Conservation (phyloP, 2,888 invertebrate species). For the Troides helena region DNA sequence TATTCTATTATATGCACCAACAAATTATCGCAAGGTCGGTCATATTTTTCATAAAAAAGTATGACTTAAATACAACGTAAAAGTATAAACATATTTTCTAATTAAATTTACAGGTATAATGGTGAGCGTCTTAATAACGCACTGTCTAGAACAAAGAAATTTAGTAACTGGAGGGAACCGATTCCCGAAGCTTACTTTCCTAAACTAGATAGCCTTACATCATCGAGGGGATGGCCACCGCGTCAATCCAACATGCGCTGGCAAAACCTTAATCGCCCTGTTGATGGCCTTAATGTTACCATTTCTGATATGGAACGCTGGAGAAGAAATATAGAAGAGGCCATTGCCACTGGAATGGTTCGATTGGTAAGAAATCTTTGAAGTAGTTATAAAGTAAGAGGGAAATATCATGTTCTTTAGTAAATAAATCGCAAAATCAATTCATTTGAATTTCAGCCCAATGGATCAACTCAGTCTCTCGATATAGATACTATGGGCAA, state of each 20-base stretch:
- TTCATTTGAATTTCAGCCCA: slow-evolving; percentile 54
- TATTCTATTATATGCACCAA: slow-evolving; percentile 90
- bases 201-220: slow-evolving; percentile 86
- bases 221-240: slow-evolving; percentile 87
- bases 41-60: slow-evolving; percentile 1
- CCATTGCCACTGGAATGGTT: slow-evolving; percentile 85
- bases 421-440: not conserved
- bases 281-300: slow-evolving; percentile 80
- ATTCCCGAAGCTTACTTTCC: slow-evolving; percentile 90
- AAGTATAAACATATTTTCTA: not conserved
- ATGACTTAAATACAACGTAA: not conserved
- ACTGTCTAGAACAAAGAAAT: slow-evolving; percentile 82
- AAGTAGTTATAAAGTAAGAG: not conserved
- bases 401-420: not conserved
- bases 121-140: slow-evolving; percentile 87
- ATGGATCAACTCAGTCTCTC: slow-evolving; percentile 72
- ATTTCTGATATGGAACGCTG: slow-evolving; percentile 86
- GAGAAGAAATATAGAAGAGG: slow-evolving; percentile 86
- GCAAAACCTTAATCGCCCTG: slow-evolving; percentile 83
- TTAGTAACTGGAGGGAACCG: slow-evolving; percentile 84
- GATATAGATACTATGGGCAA: slow-evolving; percentile 86
- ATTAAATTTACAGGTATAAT: slow-evolving; percentile 80
- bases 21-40: slow-evolving; percentile 72
- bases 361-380: slow-evolving; percentile 68
- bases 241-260: slow-evolving; percentile 81